Percentiles rank a stretch among this genome's conserved stretches.
phyloP scores from a whole-genome alignment of 1,140 invertebrate genomes.

The Brachionus plicatilis region DNA sequence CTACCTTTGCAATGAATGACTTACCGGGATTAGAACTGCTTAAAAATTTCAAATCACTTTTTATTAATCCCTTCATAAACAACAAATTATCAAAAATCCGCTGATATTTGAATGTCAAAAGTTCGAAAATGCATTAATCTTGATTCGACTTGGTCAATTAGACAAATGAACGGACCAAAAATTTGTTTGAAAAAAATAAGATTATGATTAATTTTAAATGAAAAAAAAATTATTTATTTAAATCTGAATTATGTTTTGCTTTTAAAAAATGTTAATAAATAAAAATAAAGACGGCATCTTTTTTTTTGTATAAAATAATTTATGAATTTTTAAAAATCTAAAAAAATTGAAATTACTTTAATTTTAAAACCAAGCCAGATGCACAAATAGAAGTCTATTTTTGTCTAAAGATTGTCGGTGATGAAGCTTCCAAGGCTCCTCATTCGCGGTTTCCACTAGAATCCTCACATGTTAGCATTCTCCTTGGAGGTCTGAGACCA shows the following conservation, averaged over 20 bases:
- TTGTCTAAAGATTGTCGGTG: not conserved
- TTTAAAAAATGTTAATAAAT: not conserved
- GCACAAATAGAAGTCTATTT: not conserved
- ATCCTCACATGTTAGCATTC: conserved; percentile 39
- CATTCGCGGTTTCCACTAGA: conserved; percentile 41
- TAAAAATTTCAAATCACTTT: not conserved
- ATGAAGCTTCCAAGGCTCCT: conserved; percentile 39
- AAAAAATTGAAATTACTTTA: not conserved
- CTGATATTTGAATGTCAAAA: not conserved
- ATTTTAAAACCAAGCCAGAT: not conserved
- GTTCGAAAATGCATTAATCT: not conserved
- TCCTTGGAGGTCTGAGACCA: conserved; percentile 40
- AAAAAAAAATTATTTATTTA: not conserved
- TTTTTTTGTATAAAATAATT: not conserved
- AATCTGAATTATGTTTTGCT: not conserved
- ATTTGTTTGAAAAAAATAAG: not conserved
- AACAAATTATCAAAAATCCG: not conserved
- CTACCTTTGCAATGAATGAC: not conserved
- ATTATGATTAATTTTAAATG: not conserved
- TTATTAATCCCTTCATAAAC: not conserved
- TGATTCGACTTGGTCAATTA: not conserved
- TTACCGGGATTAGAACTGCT: not conserved
- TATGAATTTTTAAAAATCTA: conserved; percentile 8
- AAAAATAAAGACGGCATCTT: not conserved
- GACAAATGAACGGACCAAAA: not conserved